phyloP scores from a whole-genome alignment of 1,140 invertebrate genomes.

The Drosophila novamexicana region DNA sequence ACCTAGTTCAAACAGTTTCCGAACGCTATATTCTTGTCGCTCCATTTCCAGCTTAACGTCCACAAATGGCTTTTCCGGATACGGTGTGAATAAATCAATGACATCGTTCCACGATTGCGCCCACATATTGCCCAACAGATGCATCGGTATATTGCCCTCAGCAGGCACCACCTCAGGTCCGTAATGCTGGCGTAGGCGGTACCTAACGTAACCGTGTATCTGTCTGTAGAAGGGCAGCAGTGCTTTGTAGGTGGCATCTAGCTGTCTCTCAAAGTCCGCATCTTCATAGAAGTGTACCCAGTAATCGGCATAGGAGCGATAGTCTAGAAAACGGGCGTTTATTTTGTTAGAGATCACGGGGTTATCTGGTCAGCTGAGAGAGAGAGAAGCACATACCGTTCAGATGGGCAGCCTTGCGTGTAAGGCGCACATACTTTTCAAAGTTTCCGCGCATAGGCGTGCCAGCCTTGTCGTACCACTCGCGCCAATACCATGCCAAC shows the following conservation, averaged over 20 bases:
- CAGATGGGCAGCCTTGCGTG: constrained; percentile 91
- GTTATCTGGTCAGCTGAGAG: constrained; percentile 19
- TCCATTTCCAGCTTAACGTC: constrained; percentile 86
- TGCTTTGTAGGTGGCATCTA: constrained; percentile 85
- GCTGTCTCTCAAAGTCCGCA: constrained; percentile 84
- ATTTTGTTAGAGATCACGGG: constrained; percentile 16
- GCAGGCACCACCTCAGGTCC: constrained; percentile 76
- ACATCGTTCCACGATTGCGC: constrained; percentile 91
- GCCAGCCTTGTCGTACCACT: constrained; percentile 91
- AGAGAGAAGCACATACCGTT: constrained; percentile 88
- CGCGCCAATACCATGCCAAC: constrained; percentile 90
- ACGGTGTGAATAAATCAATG: constrained; percentile 89
- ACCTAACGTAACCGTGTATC: constrained; percentile 87
- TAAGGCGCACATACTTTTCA: constrained; percentile 89
- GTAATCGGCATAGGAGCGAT: constrained; percentile 81
- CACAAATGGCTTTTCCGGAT: constrained; percentile 86
- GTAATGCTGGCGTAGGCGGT: constrained; percentile 85
- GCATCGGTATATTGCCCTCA: constrained; percentile 83
- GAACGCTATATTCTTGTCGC: constrained; percentile 78
- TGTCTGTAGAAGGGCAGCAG: constrained; percentile 87
- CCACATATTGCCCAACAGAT: constrained; percentile 89
- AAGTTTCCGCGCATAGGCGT: constrained; percentile 89
- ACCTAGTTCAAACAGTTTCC: constrained; percentile 86
- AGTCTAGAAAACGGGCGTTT: constrained; percentile 42
- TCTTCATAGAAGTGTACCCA: constrained; percentile 87